Evolutionary conservation across 2,797 vertebrate genomes (phyloP).

Genomic region (Melanotaenia boesemani): DNA sequence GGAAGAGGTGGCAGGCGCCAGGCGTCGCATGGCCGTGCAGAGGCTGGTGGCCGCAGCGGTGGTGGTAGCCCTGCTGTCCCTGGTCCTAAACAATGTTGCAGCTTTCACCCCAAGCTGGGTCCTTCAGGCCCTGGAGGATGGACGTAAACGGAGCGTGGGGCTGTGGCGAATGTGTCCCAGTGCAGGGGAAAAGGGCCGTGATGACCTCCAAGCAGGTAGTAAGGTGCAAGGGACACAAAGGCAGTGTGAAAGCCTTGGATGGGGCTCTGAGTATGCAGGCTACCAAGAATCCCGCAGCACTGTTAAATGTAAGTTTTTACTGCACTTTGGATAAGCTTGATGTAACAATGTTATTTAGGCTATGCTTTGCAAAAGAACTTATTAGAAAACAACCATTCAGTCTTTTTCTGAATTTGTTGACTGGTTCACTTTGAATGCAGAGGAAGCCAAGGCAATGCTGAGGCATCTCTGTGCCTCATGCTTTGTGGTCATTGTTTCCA

Average conservation of each 20-base stretch:
- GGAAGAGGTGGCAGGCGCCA: constrained; percentile 63
- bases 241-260: constrained; percentile 88
- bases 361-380: not conserved
- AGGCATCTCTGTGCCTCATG: not conserved
- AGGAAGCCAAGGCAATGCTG: not conserved
- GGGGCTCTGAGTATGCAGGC: constrained; percentile 92
- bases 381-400: not conserved
- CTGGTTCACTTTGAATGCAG: not conserved
- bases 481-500: not conserved
- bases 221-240: constrained; percentile 71
- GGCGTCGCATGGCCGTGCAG: constrained; percentile 91
- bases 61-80: constrained; percentile 93
- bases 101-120: constrained; percentile 98
- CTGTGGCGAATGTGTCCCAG: constrained; percentile 94
- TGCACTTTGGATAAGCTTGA: not conserved
- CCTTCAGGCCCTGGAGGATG: constrained; percentile 91
- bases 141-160: constrained; percentile 93
- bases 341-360: not conserved
- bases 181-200: constrained; percentile 81
- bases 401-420: constrained; percentile 8
- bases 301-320: constrained; percentile 92
- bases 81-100: constrained; percentile 94
- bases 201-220: constrained; percentile 71
- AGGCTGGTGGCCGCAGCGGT: constrained; percentile 94
- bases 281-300: constrained; percentile 96